These are phyloP conservation scores for Dreissena rostriformis DNA, from an alignment of 1,140 invertebrate species.

Conservation along the genomic window DNA sequence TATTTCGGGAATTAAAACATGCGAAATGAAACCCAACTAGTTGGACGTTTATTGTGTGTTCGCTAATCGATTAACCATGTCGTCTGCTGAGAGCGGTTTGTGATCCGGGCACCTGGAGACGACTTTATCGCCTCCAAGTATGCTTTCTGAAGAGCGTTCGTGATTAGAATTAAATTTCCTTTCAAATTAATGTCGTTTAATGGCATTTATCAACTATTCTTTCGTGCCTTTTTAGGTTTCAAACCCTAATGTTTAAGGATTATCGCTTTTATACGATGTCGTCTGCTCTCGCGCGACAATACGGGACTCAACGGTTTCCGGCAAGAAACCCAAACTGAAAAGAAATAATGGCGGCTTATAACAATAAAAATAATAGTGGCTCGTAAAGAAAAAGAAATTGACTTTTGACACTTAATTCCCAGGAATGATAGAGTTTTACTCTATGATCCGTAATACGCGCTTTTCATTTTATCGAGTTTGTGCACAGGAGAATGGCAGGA, in stretches of 20 bases:
- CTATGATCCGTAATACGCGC: conserved; percentile 45
- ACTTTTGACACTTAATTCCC: conserved; percentile 55
- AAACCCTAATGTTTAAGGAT: conserved; percentile 58
- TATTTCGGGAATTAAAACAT: no score
- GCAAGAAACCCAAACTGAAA: conserved; percentile 49
- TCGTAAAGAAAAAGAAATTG: conserved; percentile 53
- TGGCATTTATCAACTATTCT: conserved; percentile 53
- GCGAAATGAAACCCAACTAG: no score
- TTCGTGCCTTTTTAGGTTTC: conserved; percentile 44
- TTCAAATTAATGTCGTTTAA: conserved; percentile 49
- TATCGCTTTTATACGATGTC: conserved; percentile 60
- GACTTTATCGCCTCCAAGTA: conserved; percentile 31
- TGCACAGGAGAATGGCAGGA: neutral
- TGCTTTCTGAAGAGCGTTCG: conserved; percentile 50
- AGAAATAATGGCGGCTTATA: conserved; percentile 40
- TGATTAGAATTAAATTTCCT: conserved; percentile 55
- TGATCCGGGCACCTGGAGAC: conserved; percentile 46
- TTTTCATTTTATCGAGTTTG: conserved; percentile 47
- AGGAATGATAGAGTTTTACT: conserved; percentile 54
- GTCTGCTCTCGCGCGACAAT: conserved; percentile 39
- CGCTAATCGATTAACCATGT: no score
- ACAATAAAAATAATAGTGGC: conserved; percentile 52
- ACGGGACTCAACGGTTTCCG: conserved; percentile 55
- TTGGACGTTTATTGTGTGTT: no score
- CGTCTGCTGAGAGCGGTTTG: neutral